These are phyloP conservation scores for Nyctibius bracteatus DNA, from an alignment of 2,113 vertebrate species.

Conservation along the genomic window DNA sequence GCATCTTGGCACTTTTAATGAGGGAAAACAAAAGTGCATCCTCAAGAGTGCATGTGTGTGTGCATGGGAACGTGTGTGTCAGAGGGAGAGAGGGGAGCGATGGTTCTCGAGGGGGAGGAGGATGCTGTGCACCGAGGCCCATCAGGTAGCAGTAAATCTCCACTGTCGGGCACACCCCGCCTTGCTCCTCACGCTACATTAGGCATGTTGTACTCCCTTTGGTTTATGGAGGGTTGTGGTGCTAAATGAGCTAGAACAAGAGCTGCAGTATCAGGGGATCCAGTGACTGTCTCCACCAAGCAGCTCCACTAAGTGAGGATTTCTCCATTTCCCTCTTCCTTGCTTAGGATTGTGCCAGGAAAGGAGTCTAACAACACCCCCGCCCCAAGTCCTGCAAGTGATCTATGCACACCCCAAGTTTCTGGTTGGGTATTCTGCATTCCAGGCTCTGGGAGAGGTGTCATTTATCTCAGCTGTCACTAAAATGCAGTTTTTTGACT, in stretches of 20 bases:
- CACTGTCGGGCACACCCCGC: not conserved
- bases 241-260: constrained; percentile 65
- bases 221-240: constrained; percentile 52
- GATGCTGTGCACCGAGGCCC: not conserved
- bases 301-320: constrained; percentile 6
- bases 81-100: not conserved
- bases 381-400: not conserved
- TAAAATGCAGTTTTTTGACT: not conserved
- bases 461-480: not conserved
- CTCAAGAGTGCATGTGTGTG: not conserved
- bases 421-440: not conserved
- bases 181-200: constrained; percentile 62
- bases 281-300: not conserved
- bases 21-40: constrained; percentile 42
- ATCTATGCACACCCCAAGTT: not conserved
- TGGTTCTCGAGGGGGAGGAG: not conserved
- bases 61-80: not conserved
- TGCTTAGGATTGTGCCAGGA: not conserved
- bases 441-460: not conserved
- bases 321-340: not conserved
- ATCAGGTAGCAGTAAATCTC: constrained; percentile 63
- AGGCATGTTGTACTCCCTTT: constrained; percentile 58
- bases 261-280: constrained; percentile 47
- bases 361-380: not conserved
- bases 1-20: constrained; percentile 66